Base-by-base conservation (phyloP, 35 echinoderm and acorn worm species). In the Apostichopus californicus region DNA sequence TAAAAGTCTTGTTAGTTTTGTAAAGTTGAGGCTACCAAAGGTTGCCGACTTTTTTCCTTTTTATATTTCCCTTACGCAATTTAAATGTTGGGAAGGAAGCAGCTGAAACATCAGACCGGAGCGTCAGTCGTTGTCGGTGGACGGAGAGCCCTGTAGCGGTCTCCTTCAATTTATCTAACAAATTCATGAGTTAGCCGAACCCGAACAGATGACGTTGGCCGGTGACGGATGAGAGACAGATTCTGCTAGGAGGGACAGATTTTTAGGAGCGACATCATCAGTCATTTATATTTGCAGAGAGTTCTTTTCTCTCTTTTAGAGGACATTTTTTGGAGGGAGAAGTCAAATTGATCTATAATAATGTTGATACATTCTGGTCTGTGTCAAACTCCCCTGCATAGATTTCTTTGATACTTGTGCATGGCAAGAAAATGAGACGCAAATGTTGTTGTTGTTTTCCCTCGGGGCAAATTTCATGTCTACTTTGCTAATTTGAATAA, bases 101-200 rank as follows among this genome's bases (percentile, higher is more conserved):
- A 83, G 80, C 80, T 83, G 80, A 83, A 83, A 83, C 46, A 83
- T 25, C 80, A 83, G 7, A 55, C n/a, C 8, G 18, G 80, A 83
- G 64, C 34, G 34, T 46, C 2, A 46, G 34, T 46, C 3, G 34
- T 28, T 28, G 26, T 18, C 64, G 9, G 64, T n/a, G 55, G 80
- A 83, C 55, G 3, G 34, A 46, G 34, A 83, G 55, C 80, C 80
- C 80, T 80, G 80, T 83, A 83, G 80, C 80, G 55, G 52, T 83
- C 55, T 83, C 13, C 80, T 53, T 83, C 80, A 83, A 83, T 83
- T 83, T 83, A 83, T 83, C 46, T 83, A 83, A 83, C 80, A 83
- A 83, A 83, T 83, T 83, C 80, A 83, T 55, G 80, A 56, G 46
- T 83, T 55, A 56, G 46, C 52, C 9, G 53, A 25, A 83, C 46